phyloP scores from a whole-genome alignment of 2,113 vertebrate species.

The Apistogramma diplotaenia region DNA sequence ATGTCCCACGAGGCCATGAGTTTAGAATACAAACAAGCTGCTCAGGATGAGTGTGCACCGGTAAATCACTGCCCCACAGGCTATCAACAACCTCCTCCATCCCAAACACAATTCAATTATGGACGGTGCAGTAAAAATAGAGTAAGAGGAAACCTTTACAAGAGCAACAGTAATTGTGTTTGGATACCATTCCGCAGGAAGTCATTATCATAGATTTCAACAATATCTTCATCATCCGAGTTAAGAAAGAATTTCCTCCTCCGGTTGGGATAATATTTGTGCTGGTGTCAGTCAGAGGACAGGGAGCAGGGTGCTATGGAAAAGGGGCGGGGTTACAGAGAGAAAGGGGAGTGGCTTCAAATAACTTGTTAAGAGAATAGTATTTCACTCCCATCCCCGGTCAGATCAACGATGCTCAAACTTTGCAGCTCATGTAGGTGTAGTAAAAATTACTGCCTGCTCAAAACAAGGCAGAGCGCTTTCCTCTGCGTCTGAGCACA shows the following conservation, averaged over 20 bases:
- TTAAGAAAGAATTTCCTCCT: conserved; percentile 72
- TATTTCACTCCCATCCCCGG: neutral
- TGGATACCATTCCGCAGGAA: conserved; percentile 71
- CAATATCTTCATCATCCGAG: conserved; percentile 72
- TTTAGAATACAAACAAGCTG: conserved; percentile 66
- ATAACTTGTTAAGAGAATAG: neutral
- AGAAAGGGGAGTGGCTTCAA: conserved; percentile 32
- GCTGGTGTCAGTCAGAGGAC: conserved; percentile 65
- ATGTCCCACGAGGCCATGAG: conserved; percentile 56
- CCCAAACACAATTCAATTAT: conserved; percentile 69
- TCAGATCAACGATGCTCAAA: conserved; percentile 3
- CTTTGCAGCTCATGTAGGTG: conserved; percentile 3
- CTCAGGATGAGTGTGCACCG: conserved; percentile 46
- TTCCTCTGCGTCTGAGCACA: conserved; percentile 14
- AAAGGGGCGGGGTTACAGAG: conserved; percentile 5
- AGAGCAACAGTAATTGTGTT: conserved; percentile 68
- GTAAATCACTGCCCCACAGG: conserved; percentile 65
- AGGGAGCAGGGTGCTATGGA: conserved; percentile 20
- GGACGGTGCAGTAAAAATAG: conserved; percentile 56
- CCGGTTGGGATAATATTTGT: conserved; percentile 74
- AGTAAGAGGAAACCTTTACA: conserved; percentile 69
- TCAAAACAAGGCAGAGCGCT: conserved; percentile 1
- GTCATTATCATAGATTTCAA: conserved; percentile 71
- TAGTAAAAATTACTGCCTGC: neutral
- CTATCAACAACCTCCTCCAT: conserved; percentile 59